Evolutionary conservation across 2,888 invertebrate genomes (phyloP).

Genomic region (Melinopterus prodromus): DNA sequence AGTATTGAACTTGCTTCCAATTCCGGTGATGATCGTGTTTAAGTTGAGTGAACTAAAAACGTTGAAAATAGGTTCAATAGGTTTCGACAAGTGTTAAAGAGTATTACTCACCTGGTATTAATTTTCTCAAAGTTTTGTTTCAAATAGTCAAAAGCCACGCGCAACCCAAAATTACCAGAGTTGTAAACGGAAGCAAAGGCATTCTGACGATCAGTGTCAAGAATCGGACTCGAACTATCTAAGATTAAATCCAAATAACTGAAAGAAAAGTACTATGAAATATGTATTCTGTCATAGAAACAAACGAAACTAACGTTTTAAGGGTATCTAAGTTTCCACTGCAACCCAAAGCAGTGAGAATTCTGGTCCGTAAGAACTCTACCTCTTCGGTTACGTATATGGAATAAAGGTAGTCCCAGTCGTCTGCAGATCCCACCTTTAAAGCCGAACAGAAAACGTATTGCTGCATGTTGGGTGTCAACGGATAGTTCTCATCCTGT

Average conservation of each 20-base stretch:
- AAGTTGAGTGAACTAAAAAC: constrained; percentile 22
- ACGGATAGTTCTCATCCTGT: not conserved
- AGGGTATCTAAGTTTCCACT: constrained; percentile 19
- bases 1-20: constrained; percentile 14
- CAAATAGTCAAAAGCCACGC: constrained; percentile 15
- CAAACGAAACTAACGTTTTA: constrained; percentile 7
- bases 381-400: constrained; percentile 18
- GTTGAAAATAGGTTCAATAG: not conserved
- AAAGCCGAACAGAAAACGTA: constrained; percentile 27
- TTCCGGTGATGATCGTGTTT: constrained; percentile 25
- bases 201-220: constrained; percentile 20
- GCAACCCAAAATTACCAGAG: constrained; percentile 20
- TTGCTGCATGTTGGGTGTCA: constrained; percentile 27
- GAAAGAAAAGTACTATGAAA: not conserved
- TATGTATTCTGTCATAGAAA: not conserved
- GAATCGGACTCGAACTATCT: not conserved
- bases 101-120: not conserved
- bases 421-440: constrained; percentile 14
- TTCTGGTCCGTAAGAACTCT: constrained; percentile 15
- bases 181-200: constrained; percentile 28
- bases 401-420: constrained; percentile 19
- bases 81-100: not conserved
- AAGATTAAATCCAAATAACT: constrained; percentile 20
- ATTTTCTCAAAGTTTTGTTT: constrained; percentile 10
- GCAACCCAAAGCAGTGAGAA: constrained; percentile 27